These are phyloP conservation scores for Aquatica leii DNA, from an alignment of 2,888 invertebrate species.

Conservation along the genomic window DNA sequence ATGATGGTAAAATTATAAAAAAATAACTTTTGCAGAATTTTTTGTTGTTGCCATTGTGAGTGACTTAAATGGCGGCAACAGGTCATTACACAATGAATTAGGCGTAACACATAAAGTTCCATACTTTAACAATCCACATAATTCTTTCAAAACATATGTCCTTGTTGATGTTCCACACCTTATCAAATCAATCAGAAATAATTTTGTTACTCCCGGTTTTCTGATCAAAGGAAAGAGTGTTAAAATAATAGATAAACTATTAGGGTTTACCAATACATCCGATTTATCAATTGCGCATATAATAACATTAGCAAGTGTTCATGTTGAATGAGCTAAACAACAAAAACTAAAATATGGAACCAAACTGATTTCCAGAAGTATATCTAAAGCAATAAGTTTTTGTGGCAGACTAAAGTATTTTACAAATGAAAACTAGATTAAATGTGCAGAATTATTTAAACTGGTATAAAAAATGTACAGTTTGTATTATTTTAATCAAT, in stretches of 20 bases:
- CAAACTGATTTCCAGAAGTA: too few species aligned
- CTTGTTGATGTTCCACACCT: constrained; percentile 24
- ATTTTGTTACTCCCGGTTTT: constrained; percentile 39
- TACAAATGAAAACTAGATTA: too few species aligned
- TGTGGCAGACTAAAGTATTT: too few species aligned
- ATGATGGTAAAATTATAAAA: constrained; percentile 41
- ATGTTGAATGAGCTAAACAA: constrained; percentile 14
- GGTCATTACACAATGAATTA: constrained; percentile 32
- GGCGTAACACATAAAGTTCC: constrained; percentile 23
- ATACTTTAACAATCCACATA: constrained; percentile 35
- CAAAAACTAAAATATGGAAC: constrained; percentile 41
- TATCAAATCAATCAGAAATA: constrained; percentile 37
- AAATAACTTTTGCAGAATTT: constrained; percentile 39
- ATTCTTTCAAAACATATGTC: not conserved
- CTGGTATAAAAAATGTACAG: not conserved
- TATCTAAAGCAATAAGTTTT: too few species aligned
- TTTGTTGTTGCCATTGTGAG: constrained; percentile 44
- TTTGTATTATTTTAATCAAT: too few species aligned
- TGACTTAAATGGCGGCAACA: constrained; percentile 42
- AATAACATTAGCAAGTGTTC: constrained; percentile 20
- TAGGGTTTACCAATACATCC: too few species aligned
- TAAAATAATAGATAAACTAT: too few species aligned
- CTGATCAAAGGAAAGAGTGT: constrained; percentile 32
- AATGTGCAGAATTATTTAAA: too few species aligned
- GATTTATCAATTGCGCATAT: too few species aligned